These are phyloP conservation scores for Oryzias woworae DNA, from an alignment of 2,113 vertebrate species.

Conservation along the genomic window DNA sequence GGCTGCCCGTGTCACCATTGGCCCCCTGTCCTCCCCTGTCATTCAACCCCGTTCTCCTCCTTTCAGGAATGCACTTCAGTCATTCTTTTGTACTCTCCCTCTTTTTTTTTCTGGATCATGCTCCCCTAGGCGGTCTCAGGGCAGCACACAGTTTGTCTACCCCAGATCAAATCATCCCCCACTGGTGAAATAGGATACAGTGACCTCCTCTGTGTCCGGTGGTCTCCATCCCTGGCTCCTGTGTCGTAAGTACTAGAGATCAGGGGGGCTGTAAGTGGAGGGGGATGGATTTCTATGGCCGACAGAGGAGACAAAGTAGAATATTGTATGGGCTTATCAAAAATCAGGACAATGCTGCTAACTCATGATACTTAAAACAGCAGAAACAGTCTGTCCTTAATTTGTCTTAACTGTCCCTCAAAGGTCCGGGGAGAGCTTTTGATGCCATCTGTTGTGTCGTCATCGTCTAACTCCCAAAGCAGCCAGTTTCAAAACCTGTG, in stretches of 20 bases:
- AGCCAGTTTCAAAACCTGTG: constrained; percentile 16
- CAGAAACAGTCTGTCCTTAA: constrained; percentile 17
- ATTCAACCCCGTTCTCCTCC: constrained; percentile 72
- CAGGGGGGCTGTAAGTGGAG: constrained; percentile 21
- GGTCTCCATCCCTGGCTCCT: constrained; percentile 56
- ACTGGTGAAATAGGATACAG: constrained; percentile 62
- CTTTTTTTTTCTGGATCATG: constrained; percentile 46
- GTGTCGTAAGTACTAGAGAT: constrained; percentile 67
- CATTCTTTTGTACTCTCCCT: constrained; percentile 58
- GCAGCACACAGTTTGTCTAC: constrained; percentile 47
- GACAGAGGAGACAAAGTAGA: constrained; percentile 23
- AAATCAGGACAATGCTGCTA: constrained; percentile 32
- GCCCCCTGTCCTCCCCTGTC: constrained; percentile 65
- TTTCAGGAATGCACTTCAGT: constrained; percentile 75
- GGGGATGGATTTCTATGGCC: constrained; percentile 26
- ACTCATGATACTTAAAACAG: constrained; percentile 30
- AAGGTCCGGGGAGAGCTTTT: constrained; percentile 15
- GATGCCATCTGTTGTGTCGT: constrained; percentile 38
- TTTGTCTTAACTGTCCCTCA: neutral
- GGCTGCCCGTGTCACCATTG: constrained; percentile 70
- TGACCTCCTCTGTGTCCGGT: constrained; percentile 67
- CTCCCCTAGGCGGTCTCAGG: constrained; percentile 62
- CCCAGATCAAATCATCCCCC: constrained; percentile 63
- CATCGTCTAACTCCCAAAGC: constrained; percentile 19
- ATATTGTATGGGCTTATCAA: constrained; percentile 9